phyloP scores from a whole-genome alignment of 2,888 invertebrate species.

The Drosophila kambysellisi region DNA sequence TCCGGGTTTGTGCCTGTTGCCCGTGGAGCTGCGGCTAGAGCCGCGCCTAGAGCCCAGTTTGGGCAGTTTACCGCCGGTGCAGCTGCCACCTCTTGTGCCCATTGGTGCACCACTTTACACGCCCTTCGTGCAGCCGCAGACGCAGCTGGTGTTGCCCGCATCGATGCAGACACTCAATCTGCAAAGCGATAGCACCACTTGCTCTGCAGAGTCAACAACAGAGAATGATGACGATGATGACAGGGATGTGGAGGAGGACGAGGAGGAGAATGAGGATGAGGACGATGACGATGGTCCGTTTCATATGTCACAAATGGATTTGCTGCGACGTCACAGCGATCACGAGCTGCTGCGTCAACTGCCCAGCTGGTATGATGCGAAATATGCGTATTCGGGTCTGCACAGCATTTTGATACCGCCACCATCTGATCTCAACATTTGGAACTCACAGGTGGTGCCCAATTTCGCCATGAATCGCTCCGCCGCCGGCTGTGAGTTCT shows the following conservation, averaged over 20 bases:
- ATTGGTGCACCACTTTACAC: conserved; percentile 71
- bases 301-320: conserved; percentile 64
- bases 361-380: conserved; percentile 85
- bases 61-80: conserved; percentile 37
- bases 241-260: conserved; percentile 36
- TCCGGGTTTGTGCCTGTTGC: conserved; percentile 39
- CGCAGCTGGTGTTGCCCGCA: conserved; percentile 53
- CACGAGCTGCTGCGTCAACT: conserved; percentile 73
- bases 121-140: conserved; percentile 55
- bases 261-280: conserved; percentile 35
- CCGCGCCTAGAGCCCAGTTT: conserved; percentile 37
- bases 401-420: conserved; percentile 85
- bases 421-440: conserved; percentile 84
- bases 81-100: conserved; percentile 69
- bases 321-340: conserved; percentile 59
- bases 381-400: conserved; percentile 84
- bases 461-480: conserved; percentile 84
- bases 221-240: conserved; percentile 60
- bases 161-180: conserved; percentile 62
- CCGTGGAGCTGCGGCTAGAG: conserved; percentile 60
- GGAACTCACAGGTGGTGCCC: conserved; percentile 84
- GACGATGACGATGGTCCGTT: conserved; percentile 49
- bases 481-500: conserved; percentile 87
- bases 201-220: conserved; percentile 65
- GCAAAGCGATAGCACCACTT: conserved; percentile 62